phyloP scores from a whole-genome alignment of 2,797 vertebrate species.

The Macropus fuliginosus region DNA sequence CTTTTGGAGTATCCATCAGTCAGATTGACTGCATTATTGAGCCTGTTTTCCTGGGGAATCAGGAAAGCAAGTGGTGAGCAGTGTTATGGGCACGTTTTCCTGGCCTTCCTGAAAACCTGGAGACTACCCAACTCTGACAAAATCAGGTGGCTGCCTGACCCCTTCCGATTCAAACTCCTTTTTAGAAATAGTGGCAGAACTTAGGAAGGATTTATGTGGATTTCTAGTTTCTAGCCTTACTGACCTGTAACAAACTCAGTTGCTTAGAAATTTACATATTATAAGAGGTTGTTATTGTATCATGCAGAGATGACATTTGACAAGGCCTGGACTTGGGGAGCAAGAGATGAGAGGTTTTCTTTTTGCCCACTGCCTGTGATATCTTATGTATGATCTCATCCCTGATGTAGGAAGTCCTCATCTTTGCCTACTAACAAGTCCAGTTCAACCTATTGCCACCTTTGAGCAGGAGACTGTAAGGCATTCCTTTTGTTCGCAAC shows the following conservation, averaged over 20 bases:
- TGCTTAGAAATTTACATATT: constrained; percentile 33
- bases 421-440: constrained; percentile 13
- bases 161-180: constrained; percentile 47
- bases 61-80: constrained; percentile 65
- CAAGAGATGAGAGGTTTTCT: not conserved
- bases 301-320: not conserved
- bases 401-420: constrained; percentile 33
- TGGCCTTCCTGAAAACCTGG: not conserved
- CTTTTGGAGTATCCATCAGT: constrained; percentile 57
- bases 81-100: not conserved
- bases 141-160: constrained; percentile 15
- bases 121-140: constrained; percentile 14
- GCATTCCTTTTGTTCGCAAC: not conserved
- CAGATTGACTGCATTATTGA: constrained; percentile 44
- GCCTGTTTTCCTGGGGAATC: constrained; percentile 62
- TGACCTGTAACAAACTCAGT: constrained; percentile 47
- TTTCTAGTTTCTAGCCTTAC: constrained; percentile 55
- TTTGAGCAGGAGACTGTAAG: not conserved
- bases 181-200: constrained; percentile 47
- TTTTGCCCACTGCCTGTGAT: constrained; percentile 15
- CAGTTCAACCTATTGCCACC: constrained; percentile 23
- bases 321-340: not conserved
- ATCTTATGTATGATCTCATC: not conserved
- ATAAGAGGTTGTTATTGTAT: constrained; percentile 10
- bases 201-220: constrained; percentile 39